A percentile compares a stretch with the other conserved stretches of the same genome.
These are phyloP conservation scores for Liasis olivaceus DNA, from an alignment of 2,797 vertebrate species.

Conservation along the genomic window DNA sequence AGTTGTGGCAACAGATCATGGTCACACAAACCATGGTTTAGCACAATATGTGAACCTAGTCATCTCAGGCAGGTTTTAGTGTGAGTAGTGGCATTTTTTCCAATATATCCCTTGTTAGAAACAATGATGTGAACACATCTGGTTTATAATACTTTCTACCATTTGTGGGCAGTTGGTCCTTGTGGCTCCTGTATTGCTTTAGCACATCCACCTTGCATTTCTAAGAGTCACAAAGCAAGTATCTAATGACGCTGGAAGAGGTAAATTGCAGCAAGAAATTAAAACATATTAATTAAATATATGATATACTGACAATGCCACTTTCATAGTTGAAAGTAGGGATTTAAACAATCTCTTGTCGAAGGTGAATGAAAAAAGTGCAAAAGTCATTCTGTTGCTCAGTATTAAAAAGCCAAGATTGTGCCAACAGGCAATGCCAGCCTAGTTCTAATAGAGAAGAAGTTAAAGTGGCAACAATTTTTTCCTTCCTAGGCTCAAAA, in stretches of 20 bases:
- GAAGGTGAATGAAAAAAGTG: background rate
- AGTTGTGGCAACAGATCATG: background rate
- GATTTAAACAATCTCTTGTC: background rate
- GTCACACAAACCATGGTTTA: background rate
- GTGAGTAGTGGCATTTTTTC: background rate
- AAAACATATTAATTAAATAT: background rate
- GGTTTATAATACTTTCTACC: background rate
- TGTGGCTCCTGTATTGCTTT: background rate
- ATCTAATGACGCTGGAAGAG: background rate
- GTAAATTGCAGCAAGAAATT: background rate
- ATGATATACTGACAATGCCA: background rate
- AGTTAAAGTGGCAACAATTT: background rate
- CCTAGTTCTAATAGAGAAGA: background rate
- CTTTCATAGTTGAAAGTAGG: background rate
- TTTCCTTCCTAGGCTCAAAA: background rate
- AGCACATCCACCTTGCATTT: background rate
- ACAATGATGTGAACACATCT: background rate
- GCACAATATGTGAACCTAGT: background rate
- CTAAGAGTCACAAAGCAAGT: background rate
- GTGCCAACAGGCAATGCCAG: background rate
- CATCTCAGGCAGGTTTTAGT: background rate
- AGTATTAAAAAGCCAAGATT: background rate
- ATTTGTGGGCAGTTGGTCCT: background rate
- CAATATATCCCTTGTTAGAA: background rate
- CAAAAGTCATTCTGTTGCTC: background rate